Percentiles rank a stretch among this genome's conserved stretches.
These are phyloP conservation scores for Acleris literana DNA, from an alignment of 2,888 invertebrate genomes.

Conservation along the genomic window DNA sequence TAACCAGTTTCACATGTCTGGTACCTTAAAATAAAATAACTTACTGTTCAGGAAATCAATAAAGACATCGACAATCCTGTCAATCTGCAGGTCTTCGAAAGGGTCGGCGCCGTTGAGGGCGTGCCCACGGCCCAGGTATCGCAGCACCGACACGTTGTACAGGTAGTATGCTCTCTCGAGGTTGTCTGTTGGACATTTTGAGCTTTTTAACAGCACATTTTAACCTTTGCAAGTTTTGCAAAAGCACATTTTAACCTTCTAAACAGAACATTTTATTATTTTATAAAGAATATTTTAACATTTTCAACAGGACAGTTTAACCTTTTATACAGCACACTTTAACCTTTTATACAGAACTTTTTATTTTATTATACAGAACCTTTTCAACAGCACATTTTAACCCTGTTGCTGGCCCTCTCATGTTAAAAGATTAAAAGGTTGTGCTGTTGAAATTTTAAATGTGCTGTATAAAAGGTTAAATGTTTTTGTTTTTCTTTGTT, in stretches of 20 bases:
- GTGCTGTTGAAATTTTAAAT: no score
- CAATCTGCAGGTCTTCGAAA: constrained; percentile 81
- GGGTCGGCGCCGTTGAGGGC: constrained; percentile 74
- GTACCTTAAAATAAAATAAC: constrained; percentile 44
- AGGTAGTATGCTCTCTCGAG: neutral
- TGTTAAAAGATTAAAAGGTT: no score
- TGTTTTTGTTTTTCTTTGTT: no score
- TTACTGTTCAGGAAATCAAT: constrained; percentile 65
- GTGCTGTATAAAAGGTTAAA: no score
- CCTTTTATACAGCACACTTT: neutral
- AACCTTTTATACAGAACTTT: no score
- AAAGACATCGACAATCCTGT: constrained; percentile 78
- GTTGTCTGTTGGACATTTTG: neutral
- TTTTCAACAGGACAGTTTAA: neutral
- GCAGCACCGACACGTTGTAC: constrained; percentile 78
- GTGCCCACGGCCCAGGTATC: constrained; percentile 79
- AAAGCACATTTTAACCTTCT: no score
- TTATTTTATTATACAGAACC: no score
- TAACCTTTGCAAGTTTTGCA: no score
- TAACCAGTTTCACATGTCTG: no score
- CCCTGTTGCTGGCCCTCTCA: no score
- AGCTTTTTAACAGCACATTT: neutral
- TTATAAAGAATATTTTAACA: neutral
- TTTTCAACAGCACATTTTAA: neutral
- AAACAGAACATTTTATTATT: no score